Evolutionary conservation across 2,797 vertebrate genomes (phyloP), one percentile per base, ranked within the genome.

Genomic region (Lepilemur ruficaudatus): DNA sequence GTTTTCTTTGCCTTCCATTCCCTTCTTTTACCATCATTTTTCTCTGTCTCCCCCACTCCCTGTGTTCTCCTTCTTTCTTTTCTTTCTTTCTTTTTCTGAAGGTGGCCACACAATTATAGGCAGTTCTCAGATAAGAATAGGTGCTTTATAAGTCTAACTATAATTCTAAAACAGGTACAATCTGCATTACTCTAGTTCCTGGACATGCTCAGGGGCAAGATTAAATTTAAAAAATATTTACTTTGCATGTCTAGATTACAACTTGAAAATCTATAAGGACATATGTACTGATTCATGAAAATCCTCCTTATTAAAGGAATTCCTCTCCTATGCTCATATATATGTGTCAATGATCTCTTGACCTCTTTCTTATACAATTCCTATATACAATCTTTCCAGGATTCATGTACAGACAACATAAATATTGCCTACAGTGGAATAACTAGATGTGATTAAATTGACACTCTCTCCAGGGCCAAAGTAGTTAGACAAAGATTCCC

Each of bases 371-470:
- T 73, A 43, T 65, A 6, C 57, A 78, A 35, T 88, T 79, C 35
- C 22, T 87, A 5, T 43, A 81, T 28, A 22, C 12, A 2, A 80
- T 70, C 85, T 65, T 92, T 76, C 3, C 9, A 91, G 3, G 15
- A 55, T 63, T 67, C 15, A 35, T 80, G 13, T 38, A 35, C 32
- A 79, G 22, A 87, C 23, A 61, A 20, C 35, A 95, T 63, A 92
- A 48, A 72, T 79, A 63, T 70, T 79, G 57, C 8, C 14, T 82
- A 70, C 89, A 52, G 46, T 32, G 35, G 28, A 92, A 48, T 69
- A 89, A 82, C 72, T 57, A 89, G 5, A 69, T 72, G 4, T 70
- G 52, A 91, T 76, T 94, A 89, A 89, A 89, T 79, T 91, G 70
- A 59, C 30, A 69, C 12, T 90, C n/a, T 94, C 30, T 6, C 32